Evolutionary conservation across 2,888 invertebrate species (phyloP).

Genomic region (Lasioglossum malachurum): DNA sequence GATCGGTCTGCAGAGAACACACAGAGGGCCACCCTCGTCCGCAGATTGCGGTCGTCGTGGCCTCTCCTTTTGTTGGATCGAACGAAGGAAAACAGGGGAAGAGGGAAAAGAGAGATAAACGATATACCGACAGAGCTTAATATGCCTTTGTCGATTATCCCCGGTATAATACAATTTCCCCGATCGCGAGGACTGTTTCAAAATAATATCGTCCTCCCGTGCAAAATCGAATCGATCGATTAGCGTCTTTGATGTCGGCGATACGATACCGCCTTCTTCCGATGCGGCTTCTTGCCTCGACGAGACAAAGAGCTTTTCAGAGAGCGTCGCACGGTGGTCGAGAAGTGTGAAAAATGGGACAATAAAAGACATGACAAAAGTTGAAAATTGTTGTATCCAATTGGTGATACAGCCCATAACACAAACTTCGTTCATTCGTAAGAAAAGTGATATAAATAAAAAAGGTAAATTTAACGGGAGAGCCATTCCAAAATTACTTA

Average conservation of each 20-base stretch:
- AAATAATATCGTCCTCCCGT: conserved; percentile 34
- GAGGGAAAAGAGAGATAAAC: background rate
- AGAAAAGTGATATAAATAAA: too few relatives aligned
- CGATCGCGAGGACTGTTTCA: conserved; percentile 14
- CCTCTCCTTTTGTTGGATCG: conserved; percentile 16
- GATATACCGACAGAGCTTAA: conserved; percentile 2
- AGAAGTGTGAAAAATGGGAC: background rate
- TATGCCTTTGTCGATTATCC: conserved; percentile 19
- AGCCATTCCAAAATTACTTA: too few relatives aligned
- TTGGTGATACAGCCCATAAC: background rate
- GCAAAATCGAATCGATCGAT: conserved; percentile 19
- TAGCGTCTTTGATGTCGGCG: background rate
- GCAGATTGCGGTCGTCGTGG: conserved; percentile 4
- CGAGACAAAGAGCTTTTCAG: background rate
- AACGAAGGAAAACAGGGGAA: background rate
- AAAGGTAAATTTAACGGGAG: too few relatives aligned
- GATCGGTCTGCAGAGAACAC: conserved; percentile 10
- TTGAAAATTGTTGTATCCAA: background rate
- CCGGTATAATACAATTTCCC: conserved; percentile 27
- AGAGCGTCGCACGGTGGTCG: too few relatives aligned
- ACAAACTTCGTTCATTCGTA: too few relatives aligned
- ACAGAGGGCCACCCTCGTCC: conserved; percentile 22
- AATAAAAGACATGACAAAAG: background rate
- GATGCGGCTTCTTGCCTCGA: background rate
- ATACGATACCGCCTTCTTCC: background rate